Conservation (phyloP, 2,113 vertebrate species). For the Cottus gobio region DNA sequence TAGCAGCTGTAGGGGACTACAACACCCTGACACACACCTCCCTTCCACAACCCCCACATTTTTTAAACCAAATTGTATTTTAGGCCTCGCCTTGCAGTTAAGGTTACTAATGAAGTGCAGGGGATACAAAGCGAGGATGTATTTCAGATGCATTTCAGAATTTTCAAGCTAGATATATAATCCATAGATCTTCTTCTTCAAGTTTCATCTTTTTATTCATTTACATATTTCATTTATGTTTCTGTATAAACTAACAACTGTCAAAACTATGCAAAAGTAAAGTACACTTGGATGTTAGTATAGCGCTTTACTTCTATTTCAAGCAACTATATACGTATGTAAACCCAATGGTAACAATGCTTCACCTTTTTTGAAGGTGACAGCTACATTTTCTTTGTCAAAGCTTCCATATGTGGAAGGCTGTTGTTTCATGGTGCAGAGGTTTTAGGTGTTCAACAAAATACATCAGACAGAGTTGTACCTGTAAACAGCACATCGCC, state of each 20-base stretch:
- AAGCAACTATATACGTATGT: not conserved
- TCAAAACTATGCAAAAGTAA: not conserved
- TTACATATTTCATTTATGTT: not conserved
- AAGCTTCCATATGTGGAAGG: not conserved
- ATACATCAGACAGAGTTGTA: conserved; percentile 59
- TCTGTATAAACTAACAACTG: not conserved
- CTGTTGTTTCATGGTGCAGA: not conserved
- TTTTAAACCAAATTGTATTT: too few species aligned
- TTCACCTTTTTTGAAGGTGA: not conserved
- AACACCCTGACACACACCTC: not conserved
- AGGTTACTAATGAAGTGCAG: not conserved
- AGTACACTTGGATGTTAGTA: not conserved
- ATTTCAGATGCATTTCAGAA: too few species aligned
- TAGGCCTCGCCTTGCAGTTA: too few species aligned
- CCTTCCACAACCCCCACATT: not conserved
- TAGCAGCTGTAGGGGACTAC: not conserved
- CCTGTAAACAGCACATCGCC: conserved; percentile 98
- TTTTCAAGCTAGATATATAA: not conserved
- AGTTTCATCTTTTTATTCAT: not conserved
- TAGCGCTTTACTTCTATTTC: not conserved
- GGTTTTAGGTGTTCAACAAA: not conserved
- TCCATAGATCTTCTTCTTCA: too few species aligned
- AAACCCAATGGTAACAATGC: not conserved
- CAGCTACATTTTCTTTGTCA: not conserved
- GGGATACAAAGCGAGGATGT: not conserved